Evolutionary conservation across 2,888 invertebrate genomes (phyloP), one percentile per base, ranked within the genome.

Genomic region (Drosophila basisetae): DNA sequence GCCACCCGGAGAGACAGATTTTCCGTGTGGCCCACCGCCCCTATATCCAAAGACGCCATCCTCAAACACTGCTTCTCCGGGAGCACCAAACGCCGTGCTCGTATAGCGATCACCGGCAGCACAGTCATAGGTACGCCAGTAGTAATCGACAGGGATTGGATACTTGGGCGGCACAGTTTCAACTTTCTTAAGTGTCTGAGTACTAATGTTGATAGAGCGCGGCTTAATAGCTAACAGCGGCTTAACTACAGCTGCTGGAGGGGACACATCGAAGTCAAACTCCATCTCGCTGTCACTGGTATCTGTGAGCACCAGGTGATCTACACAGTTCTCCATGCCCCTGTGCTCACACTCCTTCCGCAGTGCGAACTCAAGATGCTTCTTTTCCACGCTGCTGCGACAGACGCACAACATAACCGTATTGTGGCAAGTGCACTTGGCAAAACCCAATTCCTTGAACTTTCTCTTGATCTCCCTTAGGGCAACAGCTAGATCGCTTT

Each of bases 191-290:
- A 92, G 86, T 72, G 96, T 96, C 84, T 96, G 96, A 0, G 95
- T 95, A 66, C 95, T 95, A 0, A 94, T 94, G 74, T 95, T 95
- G 4, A 80, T 67, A 5, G 95, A 93, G 71, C 94, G 94, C 1
- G 94, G 94, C 69, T 93, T 91, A 55, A 94, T 93, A 30, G 94
- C 31, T 0, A 39, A 9, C 62, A 94, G 93, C 0, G 95, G 94
- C 78, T 95, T 95, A 47, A 95, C 94, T 62, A 95, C 94, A 0
- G 95, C 95, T 54, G 95, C 95, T 0, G 96, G 96, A 0, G 96
- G 96, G 0, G 96, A 95, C 65, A 96, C 95, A 80, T 96, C 96
- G 28, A 96, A 95, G 83, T 96, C 95, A 92, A 95, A 94, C 61
- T 96, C 96, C 22, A 95, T 94, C 54, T 96, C 95, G 18, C 91